These are phyloP conservation scores for Electrophaes corylata DNA, from an alignment of 2,888 invertebrate genomes.

Conservation along the genomic window DNA sequence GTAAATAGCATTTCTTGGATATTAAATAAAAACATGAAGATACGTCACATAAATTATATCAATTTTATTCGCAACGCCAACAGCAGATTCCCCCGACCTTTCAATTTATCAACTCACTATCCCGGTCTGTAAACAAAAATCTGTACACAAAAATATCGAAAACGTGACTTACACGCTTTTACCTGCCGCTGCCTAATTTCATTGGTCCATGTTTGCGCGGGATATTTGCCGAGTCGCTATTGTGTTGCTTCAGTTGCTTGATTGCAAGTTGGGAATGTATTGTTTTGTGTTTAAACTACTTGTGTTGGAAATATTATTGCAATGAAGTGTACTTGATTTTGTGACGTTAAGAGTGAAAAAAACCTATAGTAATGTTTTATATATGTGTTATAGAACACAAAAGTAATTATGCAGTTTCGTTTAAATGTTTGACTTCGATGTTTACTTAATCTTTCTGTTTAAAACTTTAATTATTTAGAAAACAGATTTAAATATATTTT, in stretches of 20 bases:
- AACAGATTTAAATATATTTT: no score
- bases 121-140: conserved; percentile 22
- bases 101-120: conserved; percentile 32
- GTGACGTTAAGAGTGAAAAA: not conserved
- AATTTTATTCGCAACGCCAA: conserved; percentile 11
- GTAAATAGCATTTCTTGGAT: not conserved
- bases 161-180: conserved; percentile 33
- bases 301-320: not conserved
- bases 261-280: conserved; percentile 22
- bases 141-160: conserved; percentile 34
- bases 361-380: not conserved
- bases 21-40: not conserved
- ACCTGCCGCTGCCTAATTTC: conserved; percentile 33
- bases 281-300: conserved; percentile 13
- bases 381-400: no score
- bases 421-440: no score
- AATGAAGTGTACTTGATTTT: conserved; percentile 5
- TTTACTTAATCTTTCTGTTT: no score
- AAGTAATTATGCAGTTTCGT: no score
- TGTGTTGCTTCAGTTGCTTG: conserved; percentile 21
- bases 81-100: conserved; percentile 12
- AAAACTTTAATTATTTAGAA: no score
- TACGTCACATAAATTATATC: conserved; percentile 1
- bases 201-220: conserved; percentile 26
- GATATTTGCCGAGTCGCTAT: conserved; percentile 24